Conservation (phyloP, 2,797 vertebrate genomes). For the Pipistrellus kuhlii region DNA sequence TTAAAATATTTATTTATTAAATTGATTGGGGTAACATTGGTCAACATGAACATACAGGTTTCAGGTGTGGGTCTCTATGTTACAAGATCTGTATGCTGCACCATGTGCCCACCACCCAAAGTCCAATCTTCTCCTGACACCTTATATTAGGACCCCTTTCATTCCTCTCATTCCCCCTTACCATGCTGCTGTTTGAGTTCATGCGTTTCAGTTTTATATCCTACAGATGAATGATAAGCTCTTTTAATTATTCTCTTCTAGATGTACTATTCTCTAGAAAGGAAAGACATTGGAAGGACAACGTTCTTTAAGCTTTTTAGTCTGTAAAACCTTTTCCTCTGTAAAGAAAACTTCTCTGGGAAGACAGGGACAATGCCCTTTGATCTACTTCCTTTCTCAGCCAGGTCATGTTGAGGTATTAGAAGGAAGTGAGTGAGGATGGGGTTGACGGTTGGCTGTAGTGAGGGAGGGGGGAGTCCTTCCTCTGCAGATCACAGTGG, state of each 20-base stretch:
- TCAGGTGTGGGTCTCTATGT: too few relatives aligned
- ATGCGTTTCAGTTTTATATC: too few relatives aligned
- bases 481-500: neutral
- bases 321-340: neutral
- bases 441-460: neutral
- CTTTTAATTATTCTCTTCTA: neutral
- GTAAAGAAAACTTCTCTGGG: neutral
- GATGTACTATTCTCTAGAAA: neutral
- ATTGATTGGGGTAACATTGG: too few relatives aligned
- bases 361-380: neutral
- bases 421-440: neutral
- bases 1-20: too few relatives aligned
- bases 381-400: neutral
- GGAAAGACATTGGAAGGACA: neutral
- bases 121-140: too few relatives aligned
- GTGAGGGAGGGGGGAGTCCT: neutral
- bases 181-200: too few relatives aligned
- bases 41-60: too few relatives aligned
- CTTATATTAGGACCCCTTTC: too few relatives aligned
- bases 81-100: too few relatives aligned
- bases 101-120: too few relatives aligned
- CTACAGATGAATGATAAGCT: neutral
- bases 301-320: neutral
- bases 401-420: neutral
- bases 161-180: too few relatives aligned